These are phyloP conservation scores for Cyclina sinensis DNA, from an alignment of 1,140 invertebrate genomes.

Conservation along the genomic window DNA sequence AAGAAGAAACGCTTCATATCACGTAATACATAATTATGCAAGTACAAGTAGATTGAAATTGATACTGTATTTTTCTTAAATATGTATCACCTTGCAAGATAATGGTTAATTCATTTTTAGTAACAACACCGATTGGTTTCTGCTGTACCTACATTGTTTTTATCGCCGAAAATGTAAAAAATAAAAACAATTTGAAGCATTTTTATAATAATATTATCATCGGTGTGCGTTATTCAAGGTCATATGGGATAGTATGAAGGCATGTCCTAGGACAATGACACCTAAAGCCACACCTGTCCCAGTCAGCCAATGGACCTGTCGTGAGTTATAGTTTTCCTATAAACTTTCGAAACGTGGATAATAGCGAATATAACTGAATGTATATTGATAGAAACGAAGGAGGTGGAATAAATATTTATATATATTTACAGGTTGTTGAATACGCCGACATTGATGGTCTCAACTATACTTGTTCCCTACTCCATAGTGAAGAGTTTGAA, in stretches of 20 bases:
- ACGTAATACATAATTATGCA: too few species aligned
- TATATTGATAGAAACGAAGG: too few species aligned
- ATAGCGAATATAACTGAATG: too few species aligned
- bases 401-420: conserved; percentile 80
- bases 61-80: too few species aligned
- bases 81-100: conserved; percentile 72
- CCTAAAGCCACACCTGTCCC: too few species aligned
- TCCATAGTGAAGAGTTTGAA: conserved; percentile 91
- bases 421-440: conserved; percentile 75
- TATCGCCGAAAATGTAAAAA: conserved; percentile 91
- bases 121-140: conserved; percentile 97
- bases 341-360: too few species aligned
- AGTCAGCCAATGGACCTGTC: conserved; percentile 29
- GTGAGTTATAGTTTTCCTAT: too few species aligned
- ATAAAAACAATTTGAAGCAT: conserved; percentile 40
- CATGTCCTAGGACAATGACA: too few species aligned
- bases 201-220: background rate
- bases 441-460: conserved; percentile 57
- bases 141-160: conserved; percentile 99
- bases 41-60: too few species aligned
- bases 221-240: conserved; percentile 61
- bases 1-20: too few species aligned
- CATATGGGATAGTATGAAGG: too few species aligned
- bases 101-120: conserved; percentile 90
- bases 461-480: conserved; percentile 79